Evolutionary conservation across 1,140 invertebrate species (phyloP).

Genomic region (Bemisia tabaci): DNA sequence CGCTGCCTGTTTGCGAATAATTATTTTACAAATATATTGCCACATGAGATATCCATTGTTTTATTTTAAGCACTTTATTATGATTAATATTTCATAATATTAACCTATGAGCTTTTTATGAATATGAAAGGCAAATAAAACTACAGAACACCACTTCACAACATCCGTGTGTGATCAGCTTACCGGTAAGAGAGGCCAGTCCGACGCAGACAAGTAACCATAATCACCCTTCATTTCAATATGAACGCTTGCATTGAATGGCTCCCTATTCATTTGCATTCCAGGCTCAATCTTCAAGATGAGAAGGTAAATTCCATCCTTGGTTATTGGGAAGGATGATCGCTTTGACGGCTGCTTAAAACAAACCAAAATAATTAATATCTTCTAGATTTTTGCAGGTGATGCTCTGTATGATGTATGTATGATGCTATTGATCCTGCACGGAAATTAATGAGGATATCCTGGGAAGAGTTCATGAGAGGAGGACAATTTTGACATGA

Average conservation of each 20-base stretch:
- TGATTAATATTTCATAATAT: too few relatives aligned
- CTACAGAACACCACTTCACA: too few relatives aligned
- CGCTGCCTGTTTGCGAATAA: too few relatives aligned
- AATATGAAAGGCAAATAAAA: too few relatives aligned
- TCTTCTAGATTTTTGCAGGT: not conserved
- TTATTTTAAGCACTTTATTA: too few relatives aligned
- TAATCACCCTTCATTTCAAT: conserved; percentile 47
- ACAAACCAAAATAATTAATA: conserved; percentile 2
- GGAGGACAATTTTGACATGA: not conserved
- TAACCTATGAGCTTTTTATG: too few relatives aligned
- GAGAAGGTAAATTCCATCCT: conserved; percentile 42
- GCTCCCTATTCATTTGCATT: conserved; percentile 6
- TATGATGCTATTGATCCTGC: not conserved
- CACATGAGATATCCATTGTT: too few relatives aligned
- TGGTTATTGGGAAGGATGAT: conserved; percentile 31
- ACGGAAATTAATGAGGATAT: not conserved
- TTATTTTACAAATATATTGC: too few relatives aligned
- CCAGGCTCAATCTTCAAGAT: conserved; percentile 27
- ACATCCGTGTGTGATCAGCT: too few relatives aligned
- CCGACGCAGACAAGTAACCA: conserved; percentile 58
- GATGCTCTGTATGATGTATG: not conserved
- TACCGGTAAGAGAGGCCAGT: conserved; percentile 56
- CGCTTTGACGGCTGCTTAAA: conserved; percentile 18
- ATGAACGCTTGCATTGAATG: conserved; percentile 38
- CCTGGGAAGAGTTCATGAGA: not conserved